These are phyloP conservation scores for Trilocha varians DNA, from an alignment of 2,888 invertebrate genomes.

Conservation along the genomic window DNA sequence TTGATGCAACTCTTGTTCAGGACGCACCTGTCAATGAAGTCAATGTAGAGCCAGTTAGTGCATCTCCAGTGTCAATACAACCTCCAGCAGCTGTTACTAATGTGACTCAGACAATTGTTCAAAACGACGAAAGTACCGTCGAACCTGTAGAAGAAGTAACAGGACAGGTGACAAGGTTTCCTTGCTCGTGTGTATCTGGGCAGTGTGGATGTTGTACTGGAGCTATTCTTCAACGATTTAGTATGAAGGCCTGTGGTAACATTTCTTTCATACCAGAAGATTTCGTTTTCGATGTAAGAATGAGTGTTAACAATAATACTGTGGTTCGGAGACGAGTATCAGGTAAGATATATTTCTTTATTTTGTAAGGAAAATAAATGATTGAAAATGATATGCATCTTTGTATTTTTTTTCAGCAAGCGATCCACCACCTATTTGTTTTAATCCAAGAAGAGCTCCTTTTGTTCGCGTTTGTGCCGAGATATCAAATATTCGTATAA, in stretches of 20 bases:
- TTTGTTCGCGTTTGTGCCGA: slow-evolving; percentile 81
- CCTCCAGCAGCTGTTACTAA: slow-evolving; percentile 18
- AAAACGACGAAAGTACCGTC: slow-evolving; percentile 23
- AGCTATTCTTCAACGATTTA: slow-evolving; percentile 74
- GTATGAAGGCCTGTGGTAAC: slow-evolving; percentile 84
- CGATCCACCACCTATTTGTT: slow-evolving; percentile 81
- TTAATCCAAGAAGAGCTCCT: slow-evolving; percentile 79
- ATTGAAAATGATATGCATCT: no score
- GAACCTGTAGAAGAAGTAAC: slow-evolving; percentile 32
- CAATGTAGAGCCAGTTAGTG: slow-evolving; percentile 13
- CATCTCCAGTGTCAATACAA: slow-evolving; percentile 16
- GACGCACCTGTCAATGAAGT: slow-evolving; percentile 13
- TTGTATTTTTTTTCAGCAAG: slow-evolving; percentile 76
- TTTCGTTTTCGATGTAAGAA: slow-evolving; percentile 82
- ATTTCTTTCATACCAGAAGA: slow-evolving; percentile 86
- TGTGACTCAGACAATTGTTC: slow-evolving; percentile 28
- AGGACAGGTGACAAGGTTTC: slow-evolving; percentile 69
- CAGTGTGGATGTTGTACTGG: slow-evolving; percentile 82
- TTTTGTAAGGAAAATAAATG: neutral
- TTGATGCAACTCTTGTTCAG: slow-evolving; percentile 17
- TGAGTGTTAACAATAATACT: slow-evolving; percentile 81
- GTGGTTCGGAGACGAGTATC: slow-evolving; percentile 82
- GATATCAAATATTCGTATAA: slow-evolving; percentile 85
- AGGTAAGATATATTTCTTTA: slow-evolving; percentile 47
- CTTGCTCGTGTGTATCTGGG: slow-evolving; percentile 75